Evolutionary conservation across 2,888 invertebrate genomes (phyloP), one percentile per base, ranked within the genome.

Genomic region (Pimpla rufipes): DNA sequence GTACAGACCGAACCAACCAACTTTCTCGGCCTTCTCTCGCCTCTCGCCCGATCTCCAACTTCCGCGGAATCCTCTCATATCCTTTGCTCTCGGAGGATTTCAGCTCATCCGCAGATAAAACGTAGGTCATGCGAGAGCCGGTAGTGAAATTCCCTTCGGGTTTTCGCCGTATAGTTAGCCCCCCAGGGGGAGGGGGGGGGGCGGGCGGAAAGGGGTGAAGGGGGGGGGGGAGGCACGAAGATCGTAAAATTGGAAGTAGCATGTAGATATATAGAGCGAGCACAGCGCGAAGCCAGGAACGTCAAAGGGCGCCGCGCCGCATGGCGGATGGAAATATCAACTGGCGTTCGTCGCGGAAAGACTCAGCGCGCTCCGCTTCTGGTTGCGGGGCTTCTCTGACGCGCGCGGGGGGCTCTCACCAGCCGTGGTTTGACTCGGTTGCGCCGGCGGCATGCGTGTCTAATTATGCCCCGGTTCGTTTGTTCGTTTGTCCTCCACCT

Each of bases 401-500:
- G n/a, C n/a, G n/a, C n/a, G n/a, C n/a, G n/a, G n/a, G n/a, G n/a
- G n/a, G n/a, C n/a, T n/a, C n/a, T n/a, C n/a, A n/a, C n/a, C n/a
- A 68, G 59, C 75, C 50, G 64, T 68, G 81, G 86, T 87, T 86
- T 80, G 89, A 89, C 87, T 86, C 85, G 81, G 88, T 88, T 89
- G 85, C 76, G 79, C 83, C 84, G 73, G 77, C 85, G 85, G 88
- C 84, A 76, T 85, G 86, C 89, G 88, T 87, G 86, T 82, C 89
- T 89, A 90, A 90, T 90, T 89, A 89, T 87, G 87, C 84, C 86
- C 86, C 85, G 88, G 87, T 87, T 89, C 88, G 89, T 89, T 88
- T 86, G 88, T 87, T 86, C 87, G 89, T 89, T 88, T 88, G 89
- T 88, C 84, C 85, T 87, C 76, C 79, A 86, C 78, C 85, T 89